phyloP scores from a whole-genome alignment of 2,113 vertebrate genomes.

The Cyprinodon tularosa region DNA sequence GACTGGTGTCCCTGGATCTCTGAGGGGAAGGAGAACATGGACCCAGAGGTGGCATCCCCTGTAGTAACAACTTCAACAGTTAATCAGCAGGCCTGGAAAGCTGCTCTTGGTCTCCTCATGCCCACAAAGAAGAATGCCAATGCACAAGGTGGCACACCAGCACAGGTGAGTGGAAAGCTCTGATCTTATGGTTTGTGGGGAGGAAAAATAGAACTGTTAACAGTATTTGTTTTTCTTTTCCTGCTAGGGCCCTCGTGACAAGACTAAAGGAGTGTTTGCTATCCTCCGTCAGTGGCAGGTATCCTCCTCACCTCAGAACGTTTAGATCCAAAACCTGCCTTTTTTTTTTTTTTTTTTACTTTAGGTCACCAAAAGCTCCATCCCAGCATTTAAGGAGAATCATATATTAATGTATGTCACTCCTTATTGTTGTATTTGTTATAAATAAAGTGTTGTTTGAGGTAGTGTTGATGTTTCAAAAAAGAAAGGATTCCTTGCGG shows the following conservation, averaged over 20 bases:
- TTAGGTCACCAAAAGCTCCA: conserved; percentile 7
- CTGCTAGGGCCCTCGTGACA: conserved; percentile 86
- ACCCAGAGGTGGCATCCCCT: conserved; percentile 24
- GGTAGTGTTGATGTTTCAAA: conserved; percentile 27
- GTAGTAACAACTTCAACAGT: conserved; percentile 20
- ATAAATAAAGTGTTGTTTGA: conserved; percentile 28
- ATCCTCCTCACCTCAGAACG: conserved; percentile 72
- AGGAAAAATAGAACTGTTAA: not conserved
- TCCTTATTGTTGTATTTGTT: not conserved
- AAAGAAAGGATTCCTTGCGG: conserved; percentile 47
- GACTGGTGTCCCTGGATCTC: conserved; percentile 97
- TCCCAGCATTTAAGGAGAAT: conserved; percentile 27
- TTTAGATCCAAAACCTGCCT: conserved; percentile 10
- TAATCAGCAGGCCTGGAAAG: conserved; percentile 85
- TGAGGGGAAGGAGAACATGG: conserved; percentile 57
- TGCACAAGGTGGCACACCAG: conserved; percentile 50
- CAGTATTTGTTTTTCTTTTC: not conserved
- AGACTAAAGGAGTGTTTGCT: conserved; percentile 92
- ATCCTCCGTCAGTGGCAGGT: conserved; percentile 94
- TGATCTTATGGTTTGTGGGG: not conserved
- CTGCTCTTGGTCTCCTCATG: conserved; percentile 82
- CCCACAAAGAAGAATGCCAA: conserved; percentile 75
- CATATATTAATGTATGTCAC: conserved; percentile 28
- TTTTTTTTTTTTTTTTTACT: conserved; percentile 33
- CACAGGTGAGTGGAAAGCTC: conserved; percentile 61